Evolutionary conservation across 2,888 invertebrate species (phyloP).

Genomic region (Habroteleia sp.): DNA sequence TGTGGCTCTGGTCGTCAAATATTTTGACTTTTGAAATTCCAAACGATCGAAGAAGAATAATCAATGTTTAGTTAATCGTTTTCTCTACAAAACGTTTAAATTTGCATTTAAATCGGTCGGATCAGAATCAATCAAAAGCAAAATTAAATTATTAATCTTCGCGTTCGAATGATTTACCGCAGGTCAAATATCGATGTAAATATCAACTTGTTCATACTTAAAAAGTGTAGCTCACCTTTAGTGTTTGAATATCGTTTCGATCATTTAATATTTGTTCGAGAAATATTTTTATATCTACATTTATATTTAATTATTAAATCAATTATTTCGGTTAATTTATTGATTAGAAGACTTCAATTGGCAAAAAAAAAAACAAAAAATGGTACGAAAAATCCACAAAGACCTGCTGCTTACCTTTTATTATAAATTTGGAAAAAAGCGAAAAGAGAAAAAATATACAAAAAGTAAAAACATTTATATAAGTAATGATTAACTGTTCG

Average conservation of each 20-base stretch:
- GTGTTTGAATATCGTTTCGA: constrained; percentile 36
- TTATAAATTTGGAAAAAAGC: constrained; percentile 22
- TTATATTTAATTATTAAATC: constrained; percentile 34
- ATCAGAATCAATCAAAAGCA: constrained; percentile 43
- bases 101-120: constrained; percentile 43
- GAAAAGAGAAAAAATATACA: constrained; percentile 42
- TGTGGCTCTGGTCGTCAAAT: constrained; percentile 58
- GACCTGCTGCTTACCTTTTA: constrained; percentile 46
- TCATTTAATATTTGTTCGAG: constrained; percentile 10
- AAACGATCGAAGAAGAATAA: constrained; percentile 48
- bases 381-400: neutral
- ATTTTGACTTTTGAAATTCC: constrained; percentile 59
- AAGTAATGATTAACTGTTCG: constrained; percentile 60
- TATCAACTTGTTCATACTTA: constrained; percentile 52
- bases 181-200: constrained; percentile 59
- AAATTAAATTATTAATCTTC: constrained; percentile 37
- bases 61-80: constrained; percentile 5
- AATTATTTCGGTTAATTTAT: constrained; percentile 26
- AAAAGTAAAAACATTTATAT: constrained; percentile 49
- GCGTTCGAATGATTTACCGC: constrained; percentile 34
- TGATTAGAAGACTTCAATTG: constrained; percentile 8
- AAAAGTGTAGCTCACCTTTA: constrained; percentile 38
- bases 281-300: constrained; percentile 50
- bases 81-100: constrained; percentile 22
- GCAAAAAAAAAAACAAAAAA: no score